Evolutionary conservation across 2,888 invertebrate species (phyloP), one percentile per base, ranked within the genome.

Genomic region (Gisinianus flammeolus): DNA sequence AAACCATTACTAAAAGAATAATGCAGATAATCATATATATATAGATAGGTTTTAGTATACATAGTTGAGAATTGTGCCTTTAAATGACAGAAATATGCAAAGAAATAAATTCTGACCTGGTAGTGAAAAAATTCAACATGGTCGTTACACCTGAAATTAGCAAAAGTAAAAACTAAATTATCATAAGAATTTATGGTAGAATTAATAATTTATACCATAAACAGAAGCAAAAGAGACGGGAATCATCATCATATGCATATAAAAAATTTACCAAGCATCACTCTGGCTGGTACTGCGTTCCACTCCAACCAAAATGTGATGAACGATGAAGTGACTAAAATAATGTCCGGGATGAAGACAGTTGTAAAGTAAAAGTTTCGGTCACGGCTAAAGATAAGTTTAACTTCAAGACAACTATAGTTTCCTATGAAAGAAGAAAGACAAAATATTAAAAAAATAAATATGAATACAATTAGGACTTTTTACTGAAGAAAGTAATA

Each of bases 81-180:
- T n/a, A n/a, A n/a, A n/a, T n/a, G n/a, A n/a, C n/a, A 44, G 44
- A 44, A 44, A 44, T 44, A 16, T 44, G 19, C 44, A n/a, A n/a
- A n/a, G n/a, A n/a, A n/a, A n/a, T 66, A 33, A 35, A 26, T 30
- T 2, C 30, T 62, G 6, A 82, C 87, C 86, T 79, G 73, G 96
- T 96, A 86, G 96, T 96, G 92, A 96, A 96, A 91, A 96, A 96
- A 90, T 96, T 96, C 92, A 96, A 92, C 96, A 96, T 96, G 88
- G 96, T 96, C 86, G 96, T 96, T 87, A 96, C 96, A 89, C 96
- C n/a, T n/a, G n/a, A n/a, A n/a, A n/a, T n/a, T n/a, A n/a, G n/a
- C n/a, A n/a, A n/a, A n/a, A n/a, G n/a, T n/a, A n/a, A n/a, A n/a
- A n/a, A n/a, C n/a, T n/a, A n/a, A n/a, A n/a, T n/a, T n/a, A n/a